Evolutionary conservation across 2,113 vertebrate genomes (phyloP), one percentile per base, ranked within the genome.

Genomic region (Tenrec ecaudatus): DNA sequence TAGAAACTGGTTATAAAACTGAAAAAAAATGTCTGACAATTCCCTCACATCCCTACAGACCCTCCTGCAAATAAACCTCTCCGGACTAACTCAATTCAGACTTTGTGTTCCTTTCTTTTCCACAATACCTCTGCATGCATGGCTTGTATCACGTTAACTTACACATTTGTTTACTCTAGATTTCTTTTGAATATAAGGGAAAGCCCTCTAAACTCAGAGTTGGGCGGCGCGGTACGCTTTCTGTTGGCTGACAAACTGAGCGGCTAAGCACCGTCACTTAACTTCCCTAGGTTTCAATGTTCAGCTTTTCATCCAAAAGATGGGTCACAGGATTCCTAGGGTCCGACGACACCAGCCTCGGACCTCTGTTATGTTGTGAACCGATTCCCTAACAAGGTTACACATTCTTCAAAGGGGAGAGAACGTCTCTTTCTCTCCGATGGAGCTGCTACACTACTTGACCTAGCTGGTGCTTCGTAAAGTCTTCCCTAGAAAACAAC

Each of bases 61-160:
- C 53, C 62, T 82, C 33, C 40, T 58, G 23, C 71, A 15, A 69
- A 82, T 62, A 87, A 85, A 62, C 2, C 58, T 87, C 90, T 71
- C 76, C 62, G 77, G 73, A 87, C 47, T 66, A 90, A 89, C 12
- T 92, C 36, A 47, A 29, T 66, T 91, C 86, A 79, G 84, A 93
- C 82, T 43, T 80, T 33, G 66, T 17, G 9, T 89, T 62, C 43
- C 78, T 40, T 43, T 94, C 20, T 84, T 76, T 78, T 47, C 82
- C 27, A 33, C 69, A n/a, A 20, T 64, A 29, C 36, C 36, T 79
- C 27, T 84, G 66, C 31, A 20, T 38, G 47, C 33, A 57, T 87
- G 89, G 86, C 62, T 88, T 86, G 33, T 68, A 68, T 94, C 78
- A 25, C 31, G 62, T 66, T 80, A 84, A 86, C 82, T 82, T 43